These are phyloP conservation scores for Hemibagrus wyckioides DNA, from an alignment of 2,113 vertebrate genomes.

Conservation along the genomic window DNA sequence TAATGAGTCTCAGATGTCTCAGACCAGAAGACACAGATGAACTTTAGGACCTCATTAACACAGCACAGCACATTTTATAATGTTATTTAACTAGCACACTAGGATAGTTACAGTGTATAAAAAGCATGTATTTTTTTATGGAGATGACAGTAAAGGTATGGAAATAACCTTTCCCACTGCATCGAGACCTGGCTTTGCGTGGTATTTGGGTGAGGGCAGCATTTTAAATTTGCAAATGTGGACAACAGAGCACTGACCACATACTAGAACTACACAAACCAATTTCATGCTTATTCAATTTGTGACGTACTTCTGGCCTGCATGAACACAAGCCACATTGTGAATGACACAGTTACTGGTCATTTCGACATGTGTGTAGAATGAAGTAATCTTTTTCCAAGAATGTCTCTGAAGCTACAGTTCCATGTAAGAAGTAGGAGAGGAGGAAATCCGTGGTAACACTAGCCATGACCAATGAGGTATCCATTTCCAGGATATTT, in stretches of 20 bases:
- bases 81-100: neutral
- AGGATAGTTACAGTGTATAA: neutral
- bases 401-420: neutral
- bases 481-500: neutral
- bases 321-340: slow-evolving; percentile 33
- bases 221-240: slow-evolving; percentile 17
- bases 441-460: neutral
- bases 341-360: neutral
- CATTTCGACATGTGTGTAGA: neutral
- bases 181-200: neutral
- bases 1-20: slow-evolving; percentile 34
- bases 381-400: neutral
- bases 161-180: neutral
- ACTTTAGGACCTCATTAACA: neutral
- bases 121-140: neutral
- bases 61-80: neutral
- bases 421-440: neutral
- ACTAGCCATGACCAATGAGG: neutral
- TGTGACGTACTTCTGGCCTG: slow-evolving; percentile 13
- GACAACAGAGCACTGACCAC: slow-evolving; percentile 33
- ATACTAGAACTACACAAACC: slow-evolving; percentile 29
- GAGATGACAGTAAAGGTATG: neutral
- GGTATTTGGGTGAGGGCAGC: slow-evolving; percentile 15
- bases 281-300: slow-evolving; percentile 37
- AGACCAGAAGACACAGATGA: neutral